Evolutionary conservation across 2,888 invertebrate species (phyloP), one percentile per base, ranked within the genome.

Genomic region (Yponomeuta plumbellus): DNA sequence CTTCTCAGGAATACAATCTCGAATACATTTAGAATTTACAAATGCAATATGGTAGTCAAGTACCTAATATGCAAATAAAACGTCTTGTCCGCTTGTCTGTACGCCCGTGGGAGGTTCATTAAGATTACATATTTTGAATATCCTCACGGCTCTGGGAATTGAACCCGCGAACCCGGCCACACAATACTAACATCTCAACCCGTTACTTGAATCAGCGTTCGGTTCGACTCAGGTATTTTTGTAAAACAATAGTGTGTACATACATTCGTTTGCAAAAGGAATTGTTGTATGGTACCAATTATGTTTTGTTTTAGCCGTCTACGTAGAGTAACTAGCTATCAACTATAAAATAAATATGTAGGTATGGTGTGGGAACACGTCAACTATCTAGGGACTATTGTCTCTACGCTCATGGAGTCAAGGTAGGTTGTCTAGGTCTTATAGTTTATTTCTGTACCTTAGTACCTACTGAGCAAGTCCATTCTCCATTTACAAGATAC

Each of bases 81-180:
- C 44, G 44, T 52, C 44, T 13, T 52, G 44, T 52, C 44, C 44
- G 44, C 17, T 52, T 52, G 44, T 52, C 44, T 1, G 44, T 52
- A 52, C 44, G 44, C 44, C 44, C 44, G 44, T 52, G 44, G 44
- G 44, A 52, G 44, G 17, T 52, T 52, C 44, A 52, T 52, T 52
- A 52, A 52, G 44, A 52, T 52, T 52, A 52, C 44, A 52, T 52
- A 52, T 52, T 52, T 52, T 52, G 44, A 52, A 52, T 52, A 52
- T 52, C 44, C 44, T 52, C 44, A 52, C 44, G 44, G 44, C 17
- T 13, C 44, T 52, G 44, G 44, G 44, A 52, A 52, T 17, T 52
- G 44, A 52, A 52, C 44, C 17, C 44, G 44, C 17, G 44, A 52
- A 13, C 44, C 17, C 44, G 17, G 44, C 13, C 17, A 52, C 44